Conservation (phyloP, 2,888 invertebrate genomes). For the Trachelus troglodyta region DNA sequence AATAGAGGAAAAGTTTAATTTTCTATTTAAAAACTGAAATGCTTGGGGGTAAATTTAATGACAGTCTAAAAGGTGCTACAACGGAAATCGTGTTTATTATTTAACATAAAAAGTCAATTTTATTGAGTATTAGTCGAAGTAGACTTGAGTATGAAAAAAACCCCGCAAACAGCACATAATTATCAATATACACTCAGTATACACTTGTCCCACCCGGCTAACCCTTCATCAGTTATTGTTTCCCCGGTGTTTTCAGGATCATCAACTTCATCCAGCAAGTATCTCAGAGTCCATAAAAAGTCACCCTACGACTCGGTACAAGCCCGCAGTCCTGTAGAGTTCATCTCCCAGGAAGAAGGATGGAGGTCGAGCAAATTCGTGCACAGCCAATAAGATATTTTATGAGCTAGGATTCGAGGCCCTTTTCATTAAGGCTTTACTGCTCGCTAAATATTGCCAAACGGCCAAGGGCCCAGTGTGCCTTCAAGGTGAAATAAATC, state of each 20-base stretch:
- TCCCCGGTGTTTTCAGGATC: neutral
- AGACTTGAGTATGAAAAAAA: neutral
- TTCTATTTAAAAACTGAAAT: too few relatives aligned
- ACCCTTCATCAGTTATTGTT: neutral
- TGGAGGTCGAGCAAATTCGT: conserved; percentile 7
- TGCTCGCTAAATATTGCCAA: conserved; percentile 52
- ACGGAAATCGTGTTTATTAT: too few relatives aligned
- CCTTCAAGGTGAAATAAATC: neutral
- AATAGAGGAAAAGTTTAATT: too few relatives aligned
- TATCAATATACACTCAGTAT: neutral
- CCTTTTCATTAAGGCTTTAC: conserved; percentile 55
- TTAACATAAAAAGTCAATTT: too few relatives aligned
- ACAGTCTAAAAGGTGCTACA: too few relatives aligned
- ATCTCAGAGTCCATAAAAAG: neutral
- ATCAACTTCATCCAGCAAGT: neutral
- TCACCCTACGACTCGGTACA: neutral
- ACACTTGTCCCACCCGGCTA: neutral
- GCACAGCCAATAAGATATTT: conserved; percentile 41
- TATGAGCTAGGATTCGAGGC: conserved; percentile 42
- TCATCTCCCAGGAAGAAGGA: neutral
- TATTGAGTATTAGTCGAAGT: neutral
- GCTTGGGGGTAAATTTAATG: too few relatives aligned
- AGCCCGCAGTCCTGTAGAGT: neutral
- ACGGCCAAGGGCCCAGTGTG: conserved; percentile 6
- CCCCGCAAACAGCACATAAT: neutral